Evolutionary conservation across 2,113 vertebrate species (phyloP).

Genomic region (Agelaius tricolor): DNA sequence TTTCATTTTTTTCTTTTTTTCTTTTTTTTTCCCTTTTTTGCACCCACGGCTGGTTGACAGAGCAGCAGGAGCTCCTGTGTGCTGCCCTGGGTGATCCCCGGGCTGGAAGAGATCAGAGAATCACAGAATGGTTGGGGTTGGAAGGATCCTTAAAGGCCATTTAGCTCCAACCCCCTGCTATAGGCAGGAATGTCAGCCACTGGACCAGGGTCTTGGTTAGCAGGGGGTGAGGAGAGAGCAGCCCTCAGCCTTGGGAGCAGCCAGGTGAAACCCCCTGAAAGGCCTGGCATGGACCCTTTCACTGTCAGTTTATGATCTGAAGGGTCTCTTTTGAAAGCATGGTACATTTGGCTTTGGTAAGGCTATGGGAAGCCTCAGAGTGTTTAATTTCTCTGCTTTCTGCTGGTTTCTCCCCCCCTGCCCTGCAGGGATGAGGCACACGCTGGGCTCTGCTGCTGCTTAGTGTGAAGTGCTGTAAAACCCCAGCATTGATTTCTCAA

Average conservation of each 20-base stretch:
- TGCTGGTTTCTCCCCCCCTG: not conserved
- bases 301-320: not conserved
- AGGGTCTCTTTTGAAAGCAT: not conserved
- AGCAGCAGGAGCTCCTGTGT: not conserved
- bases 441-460: not conserved
- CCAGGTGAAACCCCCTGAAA: not conserved
- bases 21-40: rapidly evolving
- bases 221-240: not conserved
- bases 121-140: not conserved
- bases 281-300: not conserved
- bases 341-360: not conserved
- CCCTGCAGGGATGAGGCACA: not conserved
- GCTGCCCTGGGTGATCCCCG: not conserved
- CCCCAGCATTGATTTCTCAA: slow-evolving; percentile 26
- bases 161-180: not conserved
- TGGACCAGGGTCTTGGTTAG: not conserved
- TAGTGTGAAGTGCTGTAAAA: slow-evolving; percentile 23
- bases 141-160: not conserved
- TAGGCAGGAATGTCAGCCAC: not conserved
- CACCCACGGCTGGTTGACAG: not conserved
- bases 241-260: not conserved
- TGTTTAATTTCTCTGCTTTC: not conserved
- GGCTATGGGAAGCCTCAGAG: not conserved
- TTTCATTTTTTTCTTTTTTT: rapidly evolving
- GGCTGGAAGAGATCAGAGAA: not conserved